Conservation (phyloP, 1,140 invertebrate species). For the Andrena cerasifolii region DNA sequence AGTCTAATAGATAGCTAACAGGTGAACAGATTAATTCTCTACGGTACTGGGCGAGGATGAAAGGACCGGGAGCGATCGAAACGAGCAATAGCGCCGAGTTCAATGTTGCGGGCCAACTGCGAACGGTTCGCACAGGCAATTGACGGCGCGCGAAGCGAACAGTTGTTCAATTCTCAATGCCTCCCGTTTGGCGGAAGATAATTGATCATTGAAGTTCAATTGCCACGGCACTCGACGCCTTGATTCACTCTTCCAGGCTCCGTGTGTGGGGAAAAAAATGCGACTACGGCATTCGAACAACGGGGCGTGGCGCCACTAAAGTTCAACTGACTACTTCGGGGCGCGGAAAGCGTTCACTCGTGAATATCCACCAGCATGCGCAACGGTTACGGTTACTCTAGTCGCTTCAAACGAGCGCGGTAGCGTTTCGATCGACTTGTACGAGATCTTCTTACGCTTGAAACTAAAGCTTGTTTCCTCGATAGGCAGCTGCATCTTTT, state of each 20-base stretch:
- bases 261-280: background rate
- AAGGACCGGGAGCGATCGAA: background rate
- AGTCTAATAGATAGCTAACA: constrained; percentile 2
- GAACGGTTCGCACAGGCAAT: background rate
- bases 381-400: background rate
- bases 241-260: background rate
- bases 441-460: background rate
- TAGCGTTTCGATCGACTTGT: background rate
- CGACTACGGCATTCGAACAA: background rate
- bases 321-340: background rate
- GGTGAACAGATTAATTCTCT: background rate
- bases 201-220: background rate
- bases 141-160: background rate
- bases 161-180: background rate
- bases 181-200: background rate
- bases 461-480: background rate
- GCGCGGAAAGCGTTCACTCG: background rate
- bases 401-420: background rate
- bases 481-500: background rate
- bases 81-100: too few relatives aligned
- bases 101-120: background rate
- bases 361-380: background rate
- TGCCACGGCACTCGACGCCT: background rate
- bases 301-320: background rate
- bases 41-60: background rate